phyloP scores from a whole-genome alignment of 2,113 vertebrate species.

The Bubo scandiacus region DNA sequence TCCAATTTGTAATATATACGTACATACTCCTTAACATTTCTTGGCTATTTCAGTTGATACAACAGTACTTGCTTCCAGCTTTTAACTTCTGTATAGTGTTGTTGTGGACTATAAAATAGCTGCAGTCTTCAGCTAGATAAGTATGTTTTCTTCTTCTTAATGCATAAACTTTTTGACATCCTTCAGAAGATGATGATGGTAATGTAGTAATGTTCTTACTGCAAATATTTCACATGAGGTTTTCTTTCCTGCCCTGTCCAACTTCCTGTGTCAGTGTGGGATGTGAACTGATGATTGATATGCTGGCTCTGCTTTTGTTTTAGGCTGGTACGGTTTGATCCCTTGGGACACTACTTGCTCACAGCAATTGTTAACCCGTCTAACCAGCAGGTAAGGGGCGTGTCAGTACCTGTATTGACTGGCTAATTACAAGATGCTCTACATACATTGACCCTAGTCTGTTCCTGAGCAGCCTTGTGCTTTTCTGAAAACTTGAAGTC shows the following conservation, averaged over 20 bases:
- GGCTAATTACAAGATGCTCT: background rate
- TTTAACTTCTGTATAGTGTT: background rate
- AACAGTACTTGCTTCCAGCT: background rate
- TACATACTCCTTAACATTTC: background rate
- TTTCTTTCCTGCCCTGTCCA: background rate
- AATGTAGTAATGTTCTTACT: background rate
- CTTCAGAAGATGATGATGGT: background rate
- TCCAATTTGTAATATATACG: background rate
- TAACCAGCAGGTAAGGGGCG: slow-evolving; percentile 90
- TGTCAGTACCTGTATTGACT: background rate
- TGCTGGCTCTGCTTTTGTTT: slow-evolving; percentile 46
- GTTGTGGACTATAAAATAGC: background rate
- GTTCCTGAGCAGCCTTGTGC: background rate
- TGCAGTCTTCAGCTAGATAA: background rate
- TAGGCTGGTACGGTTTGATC: slow-evolving; percentile 97
- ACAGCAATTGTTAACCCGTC: slow-evolving; percentile 98
- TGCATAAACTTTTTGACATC: background rate
- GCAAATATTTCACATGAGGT: background rate
- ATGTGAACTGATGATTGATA: background rate
- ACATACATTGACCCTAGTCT: background rate
- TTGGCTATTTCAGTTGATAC: background rate
- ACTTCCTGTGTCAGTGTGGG: background rate
- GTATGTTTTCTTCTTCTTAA: background rate
- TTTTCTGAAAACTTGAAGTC: background rate
- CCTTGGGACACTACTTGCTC: slow-evolving; percentile 96